These are phyloP conservation scores for Anoura caudifer DNA, from an alignment of 2,113 vertebrate genomes.

Conservation along the genomic window DNA sequence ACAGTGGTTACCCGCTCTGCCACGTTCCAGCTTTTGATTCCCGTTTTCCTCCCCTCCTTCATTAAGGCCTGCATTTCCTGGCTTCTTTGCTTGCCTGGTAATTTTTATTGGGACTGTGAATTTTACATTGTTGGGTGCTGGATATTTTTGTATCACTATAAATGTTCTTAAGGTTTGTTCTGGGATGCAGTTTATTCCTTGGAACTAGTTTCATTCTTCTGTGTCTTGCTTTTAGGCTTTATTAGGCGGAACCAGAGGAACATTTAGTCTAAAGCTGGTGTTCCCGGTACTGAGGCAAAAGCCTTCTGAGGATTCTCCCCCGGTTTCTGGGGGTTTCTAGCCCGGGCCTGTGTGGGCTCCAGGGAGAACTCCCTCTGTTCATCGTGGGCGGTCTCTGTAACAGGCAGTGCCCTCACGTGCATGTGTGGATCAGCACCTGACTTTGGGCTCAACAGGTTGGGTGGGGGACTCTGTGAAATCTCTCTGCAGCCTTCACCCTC, in stretches of 20 bases:
- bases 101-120: neutral
- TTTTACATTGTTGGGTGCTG: neutral
- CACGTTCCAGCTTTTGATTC: neutral
- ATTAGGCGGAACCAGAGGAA: neutral
- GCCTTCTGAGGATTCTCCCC: neutral
- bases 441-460: neutral
- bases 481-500: neutral
- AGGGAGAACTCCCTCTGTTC: neutral
- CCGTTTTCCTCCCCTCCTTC: neutral
- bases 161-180: neutral
- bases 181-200: neutral
- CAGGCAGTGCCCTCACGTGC: rapidly evolving
- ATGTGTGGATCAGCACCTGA: too few species aligned
- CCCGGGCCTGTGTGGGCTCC: neutral
- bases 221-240: neutral
- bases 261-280: neutral
- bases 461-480: neutral
- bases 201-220: neutral
- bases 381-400: neutral
- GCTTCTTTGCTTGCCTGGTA: neutral
- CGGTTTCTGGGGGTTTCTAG: neutral
- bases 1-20: neutral
- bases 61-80: neutral
- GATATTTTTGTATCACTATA: neutral
- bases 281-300: neutral